phyloP scores from a whole-genome alignment of 2,113 vertebrate species.

The Passer domesticus region DNA sequence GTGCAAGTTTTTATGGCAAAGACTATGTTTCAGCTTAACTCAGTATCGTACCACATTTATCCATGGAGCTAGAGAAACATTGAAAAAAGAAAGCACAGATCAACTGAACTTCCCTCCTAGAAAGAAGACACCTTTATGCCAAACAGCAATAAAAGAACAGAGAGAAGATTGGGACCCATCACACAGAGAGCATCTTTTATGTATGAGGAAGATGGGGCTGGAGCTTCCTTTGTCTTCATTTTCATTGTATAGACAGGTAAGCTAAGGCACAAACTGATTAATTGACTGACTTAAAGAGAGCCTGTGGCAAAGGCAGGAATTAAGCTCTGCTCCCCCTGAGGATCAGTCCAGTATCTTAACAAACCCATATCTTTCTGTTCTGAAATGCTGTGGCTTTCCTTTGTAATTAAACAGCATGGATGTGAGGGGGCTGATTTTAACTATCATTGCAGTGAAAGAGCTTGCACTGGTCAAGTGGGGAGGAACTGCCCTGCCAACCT shows the following conservation, averaged over 20 bases:
- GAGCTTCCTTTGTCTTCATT: conserved; percentile 27
- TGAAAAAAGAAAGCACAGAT: neutral
- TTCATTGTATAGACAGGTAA: conserved; percentile 13
- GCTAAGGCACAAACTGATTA: conserved; percentile 33
- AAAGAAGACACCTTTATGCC: neutral
- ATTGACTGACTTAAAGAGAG: conserved; percentile 17
- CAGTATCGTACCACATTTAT: neutral
- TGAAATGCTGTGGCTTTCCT: conserved; percentile 17
- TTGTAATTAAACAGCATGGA: conserved; percentile 51
- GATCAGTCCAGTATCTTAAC: conserved; percentile 22
- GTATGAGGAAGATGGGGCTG: neutral
- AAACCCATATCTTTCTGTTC: neutral
- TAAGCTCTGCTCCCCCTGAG: neutral
- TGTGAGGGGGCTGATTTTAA: conserved; percentile 18
- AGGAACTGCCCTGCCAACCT: neutral
- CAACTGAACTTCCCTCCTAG: neutral
- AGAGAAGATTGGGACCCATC: neutral
- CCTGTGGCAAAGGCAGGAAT: conserved; percentile 21
- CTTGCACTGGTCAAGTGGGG: conserved; percentile 27
- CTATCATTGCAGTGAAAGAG: neutral
- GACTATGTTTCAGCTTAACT: neutral
- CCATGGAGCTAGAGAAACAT: neutral
- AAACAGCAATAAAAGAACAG: neutral
- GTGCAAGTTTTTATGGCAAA: neutral
- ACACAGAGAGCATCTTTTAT: neutral